A percentile compares a stretch with the other conserved stretches of the same genome.
These are phyloP conservation scores for Eleutherodactylus coqui DNA, from an alignment of 2,797 vertebrate species.

Conservation along the genomic window DNA sequence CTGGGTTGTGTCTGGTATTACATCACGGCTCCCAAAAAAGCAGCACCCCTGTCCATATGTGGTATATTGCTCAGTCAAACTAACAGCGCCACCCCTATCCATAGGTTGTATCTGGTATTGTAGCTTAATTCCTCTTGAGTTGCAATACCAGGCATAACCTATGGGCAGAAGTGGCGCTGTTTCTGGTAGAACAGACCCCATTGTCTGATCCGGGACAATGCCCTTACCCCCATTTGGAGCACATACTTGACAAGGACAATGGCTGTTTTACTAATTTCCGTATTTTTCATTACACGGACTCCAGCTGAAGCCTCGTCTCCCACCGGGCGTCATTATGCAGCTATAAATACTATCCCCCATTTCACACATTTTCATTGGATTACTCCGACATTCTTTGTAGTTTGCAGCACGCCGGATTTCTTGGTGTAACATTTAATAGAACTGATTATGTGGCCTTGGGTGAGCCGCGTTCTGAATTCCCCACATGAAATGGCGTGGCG, in stretches of 20 bases:
- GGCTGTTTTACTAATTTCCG: neutral
- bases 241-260: neutral
- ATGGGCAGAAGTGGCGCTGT: neutral
- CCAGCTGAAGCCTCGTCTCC: neutral
- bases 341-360: conserved; percentile 42
- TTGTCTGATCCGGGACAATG: neutral
- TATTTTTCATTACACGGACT: conserved; percentile 20
- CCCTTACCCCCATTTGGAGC: neutral
- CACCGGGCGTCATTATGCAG: conserved; percentile 37
- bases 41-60: neutral
- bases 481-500: conserved; percentile 31
- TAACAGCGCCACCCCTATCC: neutral
- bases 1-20: neutral
- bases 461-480: conserved; percentile 32
- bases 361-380: conserved; percentile 34
- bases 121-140: neutral
- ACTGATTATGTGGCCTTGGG: conserved; percentile 52
- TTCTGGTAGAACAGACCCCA: neutral
- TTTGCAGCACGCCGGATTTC: conserved; percentile 29
- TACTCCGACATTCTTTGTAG: conserved; percentile 49
- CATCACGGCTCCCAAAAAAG: neutral
- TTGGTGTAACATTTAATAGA: conserved; percentile 46
- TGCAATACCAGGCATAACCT: too few relatives aligned
- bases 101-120: neutral
- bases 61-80: neutral